Evolutionary conservation across 2,888 invertebrate genomes (phyloP), one percentile per base, ranked within the genome.

Genomic region (Ormyrus thymus): DNA sequence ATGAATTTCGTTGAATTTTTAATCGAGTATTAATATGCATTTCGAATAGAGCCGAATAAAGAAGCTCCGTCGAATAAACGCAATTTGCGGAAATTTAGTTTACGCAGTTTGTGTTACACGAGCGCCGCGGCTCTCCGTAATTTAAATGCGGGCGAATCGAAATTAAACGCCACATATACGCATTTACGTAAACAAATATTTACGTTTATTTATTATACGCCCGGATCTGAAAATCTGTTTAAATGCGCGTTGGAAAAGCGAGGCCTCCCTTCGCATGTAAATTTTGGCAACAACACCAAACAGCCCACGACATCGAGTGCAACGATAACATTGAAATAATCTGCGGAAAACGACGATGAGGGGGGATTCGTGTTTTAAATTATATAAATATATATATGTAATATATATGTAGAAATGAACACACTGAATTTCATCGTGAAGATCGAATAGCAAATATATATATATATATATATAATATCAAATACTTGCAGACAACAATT

Each of bases 251-350:
- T 64, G 9, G 29, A 68, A 29, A 29, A 29, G n/a, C 29, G 29
- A 1, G 29, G 29, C 29, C 29, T 29, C 29, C 29, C 64, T 45
- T 56, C 48, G 11, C 58, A 51, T 29, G 69, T 66, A 73, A 74
- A 65, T 43, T 66, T 73, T 77, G 73, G 76, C 80, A 81, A 83
- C 76, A 83, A 87, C 85, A 86, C 79, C 83, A 84, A 84, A 86
- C 84, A 87, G 84, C 84, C 61, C 84, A 86, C 80, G 83, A 86
- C 83, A 85, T 74, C 80, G 81, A 86, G 83, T 86, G 83, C 85
- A 86, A 86, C 81, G 84, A 81, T 81, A 83, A 84, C 83, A 84
- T 75, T 64, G 73, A 83, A 75, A 77, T 79, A 78, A 75, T 75
- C 62, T 66, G 66, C 61, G 56, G 65, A 69, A 68, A 46, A 48